Evolutionary conservation across 2,888 invertebrate genomes (phyloP).

Genomic region (Sphaeridia pumilis): DNA sequence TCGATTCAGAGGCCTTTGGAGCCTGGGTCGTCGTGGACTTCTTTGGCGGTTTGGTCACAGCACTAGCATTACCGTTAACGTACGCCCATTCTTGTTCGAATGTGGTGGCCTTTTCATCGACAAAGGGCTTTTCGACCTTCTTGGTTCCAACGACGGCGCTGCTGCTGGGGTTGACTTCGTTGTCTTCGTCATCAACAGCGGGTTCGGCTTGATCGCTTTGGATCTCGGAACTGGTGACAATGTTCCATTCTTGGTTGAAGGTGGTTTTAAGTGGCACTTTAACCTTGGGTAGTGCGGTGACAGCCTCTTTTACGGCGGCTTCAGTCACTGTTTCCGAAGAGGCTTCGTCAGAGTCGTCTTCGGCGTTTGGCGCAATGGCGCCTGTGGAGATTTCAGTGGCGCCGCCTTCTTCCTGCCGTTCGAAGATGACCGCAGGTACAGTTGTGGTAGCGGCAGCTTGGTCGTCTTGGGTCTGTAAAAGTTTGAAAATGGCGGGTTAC

Average conservation of each 20-base stretch:
- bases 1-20: background rate
- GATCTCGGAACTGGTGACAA: background rate
- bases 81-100: conserved; percentile 3
- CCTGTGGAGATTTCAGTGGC: conserved; percentile 5
- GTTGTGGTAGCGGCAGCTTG: conserved; percentile 7
- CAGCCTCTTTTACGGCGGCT: background rate
- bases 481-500: no score
- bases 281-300: background rate
- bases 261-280: background rate
- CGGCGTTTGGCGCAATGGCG: background rate
- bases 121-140: background rate
- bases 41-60: background rate
- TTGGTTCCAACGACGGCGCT: no score
- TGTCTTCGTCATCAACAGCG: background rate
- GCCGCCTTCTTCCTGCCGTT: conserved; percentile 1
- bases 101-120: background rate
- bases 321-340: background rate
- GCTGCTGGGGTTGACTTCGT: no score
- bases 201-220: background rate
- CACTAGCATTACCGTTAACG: conserved; percentile 6
- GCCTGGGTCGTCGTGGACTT: background rate
- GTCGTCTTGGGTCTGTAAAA: no score
- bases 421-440: background rate
- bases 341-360: background rate
- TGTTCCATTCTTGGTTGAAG: conserved; percentile 5